Percentiles rank a stretch among this genome's conserved stretches.
These are phyloP conservation scores for Macaca nemestrina DNA, from an alignment of 2,113 vertebrate species.

Conservation along the genomic window DNA sequence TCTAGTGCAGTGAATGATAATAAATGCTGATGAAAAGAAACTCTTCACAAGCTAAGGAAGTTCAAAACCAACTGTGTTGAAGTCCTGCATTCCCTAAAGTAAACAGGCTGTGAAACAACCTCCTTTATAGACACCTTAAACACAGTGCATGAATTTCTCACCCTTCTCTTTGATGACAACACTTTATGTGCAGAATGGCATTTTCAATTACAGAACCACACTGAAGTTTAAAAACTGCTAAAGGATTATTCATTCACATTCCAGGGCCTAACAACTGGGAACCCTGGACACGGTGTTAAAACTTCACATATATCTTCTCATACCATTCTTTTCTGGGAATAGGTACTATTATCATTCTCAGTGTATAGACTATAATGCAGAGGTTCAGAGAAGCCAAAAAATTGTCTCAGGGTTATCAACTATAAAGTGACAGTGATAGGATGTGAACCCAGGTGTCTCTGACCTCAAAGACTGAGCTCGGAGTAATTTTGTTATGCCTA, in stretches of 20 bases:
- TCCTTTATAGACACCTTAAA: not conserved
- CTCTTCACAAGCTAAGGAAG: not conserved
- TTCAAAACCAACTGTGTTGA: not conserved
- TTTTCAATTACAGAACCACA: not conserved
- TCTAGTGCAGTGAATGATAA: not conserved
- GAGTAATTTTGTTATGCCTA: not conserved
- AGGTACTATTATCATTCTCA: not conserved
- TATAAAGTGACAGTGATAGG: not conserved
- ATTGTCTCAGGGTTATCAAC: not conserved
- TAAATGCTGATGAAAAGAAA: not conserved
- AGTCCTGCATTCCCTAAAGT: not conserved
- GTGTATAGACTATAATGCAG: not conserved
- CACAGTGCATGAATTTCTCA: not conserved
- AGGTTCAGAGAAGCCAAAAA: not conserved
- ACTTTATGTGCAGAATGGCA: not conserved
- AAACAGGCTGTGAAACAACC: not conserved
- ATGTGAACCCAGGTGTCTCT: not conserved
- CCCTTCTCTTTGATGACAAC: not conserved
- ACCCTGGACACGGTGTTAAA: not conserved
- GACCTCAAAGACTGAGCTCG: not conserved
- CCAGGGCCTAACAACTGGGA: not conserved
- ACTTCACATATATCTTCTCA: not conserved
- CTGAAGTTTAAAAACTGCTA: not conserved
- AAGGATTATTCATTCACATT: not conserved
- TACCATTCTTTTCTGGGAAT: not conserved